A percentile compares a stretch with the other conserved stretches of the same genome.
Evolutionary conservation across 2,888 invertebrate genomes (phyloP).

Genomic region (Dusona sp.): DNA sequence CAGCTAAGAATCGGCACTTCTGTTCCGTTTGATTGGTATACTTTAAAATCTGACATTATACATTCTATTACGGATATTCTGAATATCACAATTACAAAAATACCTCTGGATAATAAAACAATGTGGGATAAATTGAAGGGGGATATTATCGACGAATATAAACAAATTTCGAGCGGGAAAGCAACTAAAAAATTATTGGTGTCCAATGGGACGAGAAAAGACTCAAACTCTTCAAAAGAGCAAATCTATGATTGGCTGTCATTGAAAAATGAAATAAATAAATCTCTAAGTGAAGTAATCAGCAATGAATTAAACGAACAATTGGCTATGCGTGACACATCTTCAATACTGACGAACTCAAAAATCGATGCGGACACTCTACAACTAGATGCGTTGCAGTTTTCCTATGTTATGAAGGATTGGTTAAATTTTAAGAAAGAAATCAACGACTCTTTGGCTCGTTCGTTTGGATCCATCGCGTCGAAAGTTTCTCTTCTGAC

Average conservation of each 20-base stretch:
- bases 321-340: conserved; percentile 7
- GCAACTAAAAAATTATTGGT: neutral
- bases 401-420: conserved; percentile 56
- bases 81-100: conserved; percentile 58
- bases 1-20: neutral
- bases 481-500: conserved; percentile 8
- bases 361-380: conserved; percentile 28
- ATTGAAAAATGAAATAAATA: conserved; percentile 60
- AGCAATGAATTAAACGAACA: conserved; percentile 21
- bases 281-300: conserved; percentile 52
- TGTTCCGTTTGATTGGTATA: conserved; percentile 62
- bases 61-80: conserved; percentile 58
- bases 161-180: conserved; percentile 32
- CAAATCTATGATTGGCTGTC: conserved; percentile 54
- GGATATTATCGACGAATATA: conserved; percentile 50
- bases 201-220: neutral
- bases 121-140: conserved; percentile 57
- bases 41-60: conserved; percentile 65
- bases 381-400: conserved; percentile 46
- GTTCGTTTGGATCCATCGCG: conserved; percentile 43
- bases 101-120: conserved; percentile 56
- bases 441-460: conserved; percentile 62
- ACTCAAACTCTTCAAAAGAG: neutral
- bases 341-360: conserved; percentile 11
- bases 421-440: conserved; percentile 66